These are phyloP conservation scores for Aspidapion aeneum DNA, from an alignment of 2,888 invertebrate genomes.

Conservation along the genomic window DNA sequence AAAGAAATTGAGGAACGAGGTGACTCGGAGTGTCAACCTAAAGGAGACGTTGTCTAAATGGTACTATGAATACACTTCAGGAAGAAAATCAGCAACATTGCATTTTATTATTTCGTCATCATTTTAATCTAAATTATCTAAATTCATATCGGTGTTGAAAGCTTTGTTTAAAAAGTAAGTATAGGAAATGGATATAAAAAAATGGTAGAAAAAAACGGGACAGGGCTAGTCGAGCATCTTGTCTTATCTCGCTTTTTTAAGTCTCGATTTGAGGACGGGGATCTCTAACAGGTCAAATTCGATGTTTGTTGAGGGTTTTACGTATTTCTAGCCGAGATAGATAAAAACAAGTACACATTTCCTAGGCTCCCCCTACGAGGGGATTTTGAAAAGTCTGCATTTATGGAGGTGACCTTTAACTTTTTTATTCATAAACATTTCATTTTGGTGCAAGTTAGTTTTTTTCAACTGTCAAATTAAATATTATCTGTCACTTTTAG, in stretches of 20 bases:
- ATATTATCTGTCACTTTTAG: not conserved
- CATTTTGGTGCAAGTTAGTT: not conserved
- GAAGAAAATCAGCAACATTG: not conserved
- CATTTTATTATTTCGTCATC: not conserved
- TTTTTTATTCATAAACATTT: not conserved
- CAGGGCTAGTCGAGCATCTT: no score
- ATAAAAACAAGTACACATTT: no score
- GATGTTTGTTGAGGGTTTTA: no score
- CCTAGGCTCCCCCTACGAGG: not conserved
- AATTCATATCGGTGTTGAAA: no score
- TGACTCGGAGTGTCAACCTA: constrained; percentile 1
- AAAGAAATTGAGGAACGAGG: constrained; percentile 12
- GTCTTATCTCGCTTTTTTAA: no score
- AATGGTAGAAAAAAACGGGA: no score
- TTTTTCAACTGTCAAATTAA: not conserved
- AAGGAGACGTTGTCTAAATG: not conserved
- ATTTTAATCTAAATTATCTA: no score
- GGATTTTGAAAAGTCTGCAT: not conserved
- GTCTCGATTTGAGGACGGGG: no score
- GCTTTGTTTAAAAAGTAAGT: no score
- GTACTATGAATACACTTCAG: not conserved
- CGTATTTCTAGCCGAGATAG: no score
- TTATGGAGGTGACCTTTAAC: not conserved
- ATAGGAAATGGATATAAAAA: no score
- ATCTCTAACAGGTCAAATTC: no score